Evolutionary conservation across 1,140 invertebrate species (phyloP).

Genomic region (Zaprionus taronus): DNA sequence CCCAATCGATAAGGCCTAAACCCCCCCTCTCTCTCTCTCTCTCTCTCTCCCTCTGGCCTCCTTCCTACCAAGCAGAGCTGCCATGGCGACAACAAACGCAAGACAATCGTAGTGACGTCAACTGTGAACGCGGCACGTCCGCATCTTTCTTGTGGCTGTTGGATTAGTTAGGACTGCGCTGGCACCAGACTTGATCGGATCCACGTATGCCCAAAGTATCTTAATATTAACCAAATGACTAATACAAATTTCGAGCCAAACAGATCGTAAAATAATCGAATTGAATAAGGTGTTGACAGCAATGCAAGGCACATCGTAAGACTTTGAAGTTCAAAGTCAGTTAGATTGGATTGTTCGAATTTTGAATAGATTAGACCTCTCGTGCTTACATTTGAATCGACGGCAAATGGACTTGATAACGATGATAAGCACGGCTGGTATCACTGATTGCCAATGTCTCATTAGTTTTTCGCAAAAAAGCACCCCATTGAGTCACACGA

Average conservation of each 20-base stretch:
- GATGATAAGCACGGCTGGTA: background rate
- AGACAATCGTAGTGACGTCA: slow-evolving; percentile 2
- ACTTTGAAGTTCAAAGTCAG: background rate
- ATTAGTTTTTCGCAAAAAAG: background rate
- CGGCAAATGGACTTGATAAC: background rate
- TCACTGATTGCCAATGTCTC: background rate
- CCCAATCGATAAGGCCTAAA: background rate
- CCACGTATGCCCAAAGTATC: background rate
- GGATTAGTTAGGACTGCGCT: background rate
- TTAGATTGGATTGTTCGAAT: background rate
- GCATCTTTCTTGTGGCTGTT: background rate
- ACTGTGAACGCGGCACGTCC: background rate
- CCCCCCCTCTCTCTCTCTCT: background rate
- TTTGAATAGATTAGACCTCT: slow-evolving; percentile 3
- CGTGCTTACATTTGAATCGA: background rate
- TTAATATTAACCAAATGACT: background rate
- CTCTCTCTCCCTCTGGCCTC: background rate
- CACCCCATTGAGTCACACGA: background rate
- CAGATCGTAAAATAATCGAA: background rate
- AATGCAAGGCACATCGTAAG: background rate
- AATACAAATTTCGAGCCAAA: background rate
- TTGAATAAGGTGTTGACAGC: background rate
- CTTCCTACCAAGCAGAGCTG: background rate
- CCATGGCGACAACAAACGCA: background rate
- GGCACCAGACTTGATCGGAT: slow-evolving; percentile 5